phyloP scores from a whole-genome alignment of 2,888 invertebrate genomes.

The Eupithecia exiguata region DNA sequence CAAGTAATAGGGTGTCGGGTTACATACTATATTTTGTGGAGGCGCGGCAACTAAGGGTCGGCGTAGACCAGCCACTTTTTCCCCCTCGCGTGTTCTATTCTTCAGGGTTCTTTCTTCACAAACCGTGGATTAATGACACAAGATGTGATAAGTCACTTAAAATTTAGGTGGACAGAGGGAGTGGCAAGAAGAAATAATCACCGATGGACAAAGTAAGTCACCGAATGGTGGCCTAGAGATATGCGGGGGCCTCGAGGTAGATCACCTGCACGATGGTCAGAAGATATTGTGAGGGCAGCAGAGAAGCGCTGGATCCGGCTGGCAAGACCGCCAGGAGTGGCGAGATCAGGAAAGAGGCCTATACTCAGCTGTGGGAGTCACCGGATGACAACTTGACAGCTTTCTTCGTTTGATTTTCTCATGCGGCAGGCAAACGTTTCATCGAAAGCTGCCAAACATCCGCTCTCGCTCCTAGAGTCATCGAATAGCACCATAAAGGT shows the following conservation, averaged over 20 bases:
- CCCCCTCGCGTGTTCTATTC: not conserved
- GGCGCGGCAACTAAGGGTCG: not conserved
- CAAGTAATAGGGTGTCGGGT: constrained; percentile 17
- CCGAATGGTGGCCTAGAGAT: not conserved
- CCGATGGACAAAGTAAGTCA: not conserved
- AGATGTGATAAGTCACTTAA: not conserved
- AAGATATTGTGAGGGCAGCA: too few species aligned
- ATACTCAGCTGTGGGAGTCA: too few species aligned
- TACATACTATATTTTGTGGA: constrained; percentile 6
- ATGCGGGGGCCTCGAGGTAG: not conserved
- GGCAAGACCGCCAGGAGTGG: too few species aligned
- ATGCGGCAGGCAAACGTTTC: not conserved
- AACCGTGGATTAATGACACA: not conserved
- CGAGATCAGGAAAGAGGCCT: too few species aligned
- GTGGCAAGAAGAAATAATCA: not conserved
- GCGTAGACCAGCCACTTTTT: not conserved
- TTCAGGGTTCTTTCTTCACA: not conserved
- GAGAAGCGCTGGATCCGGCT: too few species aligned
- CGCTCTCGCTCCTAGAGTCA: not conserved
- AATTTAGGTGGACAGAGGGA: not conserved
- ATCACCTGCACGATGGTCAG: not conserved
- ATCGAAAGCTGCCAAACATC: not conserved
- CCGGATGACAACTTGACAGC: too few species aligned
- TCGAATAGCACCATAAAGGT: too few species aligned
- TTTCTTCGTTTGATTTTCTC: not conserved